A percentile compares a stretch with the other conserved stretches of the same genome.
Evolutionary conservation across 2,888 invertebrate species (phyloP).

Genomic region (Agrotis puta): DNA sequence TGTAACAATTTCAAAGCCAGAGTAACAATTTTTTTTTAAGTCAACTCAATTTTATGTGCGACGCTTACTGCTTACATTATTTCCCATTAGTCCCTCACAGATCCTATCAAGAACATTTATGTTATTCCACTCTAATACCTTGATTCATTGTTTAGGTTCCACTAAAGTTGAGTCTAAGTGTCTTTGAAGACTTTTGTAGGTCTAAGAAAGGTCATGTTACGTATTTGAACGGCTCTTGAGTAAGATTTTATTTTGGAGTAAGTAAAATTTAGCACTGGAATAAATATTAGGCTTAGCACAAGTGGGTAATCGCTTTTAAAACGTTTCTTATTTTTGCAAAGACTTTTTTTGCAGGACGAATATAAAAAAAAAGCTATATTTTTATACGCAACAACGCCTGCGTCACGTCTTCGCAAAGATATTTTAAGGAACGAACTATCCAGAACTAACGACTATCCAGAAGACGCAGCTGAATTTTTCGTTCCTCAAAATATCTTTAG

Average conservation of each 20-base stretch:
- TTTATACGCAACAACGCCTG: too few species aligned
- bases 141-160: slow-evolving; percentile 48
- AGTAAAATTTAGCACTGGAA: background rate
- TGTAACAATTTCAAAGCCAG: too few species aligned
- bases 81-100: slow-evolving; percentile 40
- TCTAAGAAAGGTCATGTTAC: slow-evolving; percentile 12
- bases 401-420: too few species aligned
- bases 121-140: slow-evolving; percentile 30
- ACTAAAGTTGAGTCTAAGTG: slow-evolving; percentile 46
- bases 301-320: too few species aligned
- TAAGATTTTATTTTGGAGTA: background rate
- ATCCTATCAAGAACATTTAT: slow-evolving; percentile 40
- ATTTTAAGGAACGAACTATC: too few species aligned
- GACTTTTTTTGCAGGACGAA: too few species aligned
- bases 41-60: too few species aligned
- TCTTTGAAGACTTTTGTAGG: slow-evolving; percentile 15
- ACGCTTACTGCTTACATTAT: slow-evolving; percentile 26
- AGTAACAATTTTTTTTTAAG: too few species aligned
- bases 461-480: too few species aligned
- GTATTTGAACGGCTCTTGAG: background rate
- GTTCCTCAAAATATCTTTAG: too few species aligned
- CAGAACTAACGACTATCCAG: too few species aligned
- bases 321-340: background rate
- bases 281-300: background rate
- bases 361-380: too few species aligned